Base-by-base conservation (phyloP, 2,888 invertebrate species). In the Agrotis segetum region DNA sequence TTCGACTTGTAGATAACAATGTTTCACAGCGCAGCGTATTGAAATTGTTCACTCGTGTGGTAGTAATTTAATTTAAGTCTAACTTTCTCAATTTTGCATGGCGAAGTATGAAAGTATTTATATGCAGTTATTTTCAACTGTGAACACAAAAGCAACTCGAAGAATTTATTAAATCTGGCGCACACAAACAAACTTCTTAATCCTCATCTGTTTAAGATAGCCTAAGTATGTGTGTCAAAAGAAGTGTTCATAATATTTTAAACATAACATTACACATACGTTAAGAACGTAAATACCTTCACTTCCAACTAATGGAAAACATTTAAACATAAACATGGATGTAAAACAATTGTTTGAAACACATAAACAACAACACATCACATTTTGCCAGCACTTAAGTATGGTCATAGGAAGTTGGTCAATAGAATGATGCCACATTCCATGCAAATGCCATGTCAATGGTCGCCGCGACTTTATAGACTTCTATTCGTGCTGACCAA, bases 361-460 rank as follows among this genome's bases (percentile, higher is more conserved):
- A 58, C 76, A 77, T 82, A 76, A 79, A 82, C 67, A 56, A 34
- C 19, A 79, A 75, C 59, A 71, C 73, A 71, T 71, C 59, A 77
- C 64, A 64, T 69, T 60, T 60, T 74, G 67, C 68, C 68, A 70
- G 71, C 55, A n/a, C 59, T 69, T 77, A n/a, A n/a, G n/a, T n/a
- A 79, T 81, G 74, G 72, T 73, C 74, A 86, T 74, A 69, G 80
- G 79, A 84, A 82, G 76, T 85, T 81, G 80, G 81, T 83, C 82
- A 87, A 85, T 70, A 75, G 74, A n/a, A n/a, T n/a, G n/a, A 78
- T 81, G 84, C 77, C 82, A 87, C 89, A 90, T 90, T 90, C 88
- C 88, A 82, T 77, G 85, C 86, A 87, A 88, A 88, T 86, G 86
- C 68, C 85, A 83, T 81, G 89, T 89, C 88, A 89, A 91, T 88